A percentile compares a stretch with the other conserved stretches of the same genome.
These are phyloP conservation scores for Cyrtorhinus lividipennis DNA, from an alignment of 1,140 invertebrate genomes.

Conservation along the genomic window DNA sequence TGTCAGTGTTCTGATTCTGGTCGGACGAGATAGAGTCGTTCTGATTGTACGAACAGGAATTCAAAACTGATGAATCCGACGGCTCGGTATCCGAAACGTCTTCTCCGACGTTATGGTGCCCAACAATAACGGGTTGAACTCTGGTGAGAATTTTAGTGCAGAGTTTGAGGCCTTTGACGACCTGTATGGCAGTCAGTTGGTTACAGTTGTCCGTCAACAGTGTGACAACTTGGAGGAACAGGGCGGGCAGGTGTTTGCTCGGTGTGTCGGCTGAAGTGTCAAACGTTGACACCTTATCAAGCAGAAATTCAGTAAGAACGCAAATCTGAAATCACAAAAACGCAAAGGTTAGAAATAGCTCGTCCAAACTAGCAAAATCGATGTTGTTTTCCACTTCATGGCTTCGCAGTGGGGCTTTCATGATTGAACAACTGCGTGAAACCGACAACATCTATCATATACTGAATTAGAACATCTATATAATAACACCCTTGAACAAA, in stretches of 20 bases:
- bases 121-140: constrained; percentile 43
- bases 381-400: neutral
- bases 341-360: neutral
- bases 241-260: constrained; percentile 59
- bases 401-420: neutral
- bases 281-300: constrained; percentile 56
- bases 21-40: neutral
- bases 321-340: constrained; percentile 39
- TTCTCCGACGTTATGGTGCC: constrained; percentile 12
- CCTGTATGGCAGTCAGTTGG: constrained; percentile 42
- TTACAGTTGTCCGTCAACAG: constrained; percentile 43
- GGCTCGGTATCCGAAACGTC: neutral
- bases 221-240: constrained; percentile 49
- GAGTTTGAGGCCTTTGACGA: constrained; percentile 46
- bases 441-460: neutral
- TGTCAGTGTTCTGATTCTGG: constrained; percentile 11
- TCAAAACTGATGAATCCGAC: neutral
- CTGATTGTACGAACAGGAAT: neutral
- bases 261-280: constrained; percentile 67
- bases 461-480: no score
- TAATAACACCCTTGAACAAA: no score
- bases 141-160: constrained; percentile 62
- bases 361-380: neutral
- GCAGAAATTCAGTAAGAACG: constrained; percentile 55
- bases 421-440: neutral